Evolutionary conservation across 2,888 invertebrate genomes (phyloP).

Genomic region (Eumacrocentrus americanus): DNA sequence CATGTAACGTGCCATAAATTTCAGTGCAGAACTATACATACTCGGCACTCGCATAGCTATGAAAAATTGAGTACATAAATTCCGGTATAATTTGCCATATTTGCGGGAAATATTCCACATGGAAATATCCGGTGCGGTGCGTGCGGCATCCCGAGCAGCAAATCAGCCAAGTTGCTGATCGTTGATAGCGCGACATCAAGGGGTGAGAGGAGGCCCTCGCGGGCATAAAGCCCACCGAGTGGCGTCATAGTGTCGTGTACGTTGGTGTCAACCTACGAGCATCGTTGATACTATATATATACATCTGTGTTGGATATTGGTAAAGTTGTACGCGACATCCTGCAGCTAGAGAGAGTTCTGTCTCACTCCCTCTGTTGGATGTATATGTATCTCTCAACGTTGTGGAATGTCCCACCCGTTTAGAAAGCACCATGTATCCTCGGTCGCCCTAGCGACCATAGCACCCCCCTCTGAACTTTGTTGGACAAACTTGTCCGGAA

Average conservation of each 20-base stretch:
- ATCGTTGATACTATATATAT: neutral
- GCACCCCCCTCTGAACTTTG: constrained; percentile 26
- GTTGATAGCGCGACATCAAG: neutral
- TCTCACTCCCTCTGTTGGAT: constrained; percentile 36
- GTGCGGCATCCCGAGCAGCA: neutral
- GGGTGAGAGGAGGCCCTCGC: neutral
- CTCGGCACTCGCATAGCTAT: too few relatives aligned
- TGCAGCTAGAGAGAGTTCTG: constrained; percentile 39
- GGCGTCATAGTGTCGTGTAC: constrained; percentile 16
- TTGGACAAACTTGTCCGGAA: constrained; percentile 23
- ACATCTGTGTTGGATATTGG: constrained; percentile 55
- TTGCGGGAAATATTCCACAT: neutral
- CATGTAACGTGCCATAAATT: neutral
- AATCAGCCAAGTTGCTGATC: neutral
- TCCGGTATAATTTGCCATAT: neutral
- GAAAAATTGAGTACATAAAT: neutral
- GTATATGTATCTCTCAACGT: constrained; percentile 3
- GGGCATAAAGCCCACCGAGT: neutral
- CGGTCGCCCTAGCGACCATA: constrained; percentile 5
- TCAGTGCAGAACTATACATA: too few relatives aligned
- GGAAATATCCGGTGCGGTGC: neutral
- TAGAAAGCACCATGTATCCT: neutral
- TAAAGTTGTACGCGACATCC: constrained; percentile 59
- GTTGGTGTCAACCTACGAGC: constrained; percentile 12
- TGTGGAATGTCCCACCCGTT: constrained; percentile 16